Evolutionary conservation across 2,113 vertebrate species (phyloP).

Genomic region (Hyla sarda): DNA sequence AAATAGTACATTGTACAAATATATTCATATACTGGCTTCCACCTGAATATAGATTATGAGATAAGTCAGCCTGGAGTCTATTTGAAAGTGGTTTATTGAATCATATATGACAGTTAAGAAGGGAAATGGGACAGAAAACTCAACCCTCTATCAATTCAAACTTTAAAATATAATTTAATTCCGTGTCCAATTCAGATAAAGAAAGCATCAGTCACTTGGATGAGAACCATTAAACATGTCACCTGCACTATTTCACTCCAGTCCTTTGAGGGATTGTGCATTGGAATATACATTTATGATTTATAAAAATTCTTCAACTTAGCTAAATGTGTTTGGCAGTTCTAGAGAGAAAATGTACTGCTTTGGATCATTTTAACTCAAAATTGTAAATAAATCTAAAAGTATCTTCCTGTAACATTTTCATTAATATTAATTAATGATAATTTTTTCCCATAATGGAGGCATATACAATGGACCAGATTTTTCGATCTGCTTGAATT

Average conservation of each 20-base stretch:
- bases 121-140: slow-evolving; percentile 17
- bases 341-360: neutral
- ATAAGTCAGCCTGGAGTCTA: slow-evolving; percentile 4
- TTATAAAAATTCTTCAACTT: slow-evolving; percentile 42
- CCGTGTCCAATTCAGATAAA: slow-evolving; percentile 43
- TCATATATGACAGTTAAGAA: neutral
- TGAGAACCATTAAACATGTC: slow-evolving; percentile 52
- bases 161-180: slow-evolving; percentile 54
- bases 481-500: too few species aligned
- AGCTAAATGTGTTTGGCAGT: slow-evolving; percentile 36
- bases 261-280: slow-evolving; percentile 20
- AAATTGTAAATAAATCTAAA: neutral
- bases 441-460: too few species aligned
- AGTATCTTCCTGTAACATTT: neutral
- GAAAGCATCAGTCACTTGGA: slow-evolving; percentile 52
- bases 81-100: slow-evolving; percentile 15
- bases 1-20: neutral
- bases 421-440: neutral
- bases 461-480: too few species aligned
- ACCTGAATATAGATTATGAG: neutral
- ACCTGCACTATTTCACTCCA: slow-evolving; percentile 43
- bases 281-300: slow-evolving; percentile 48
- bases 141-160: slow-evolving; percentile 32
- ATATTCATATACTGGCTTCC: neutral
- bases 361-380: neutral